phyloP scores from a whole-genome alignment of 1,140 invertebrate genomes.

The Drosophila kanapiae region DNA sequence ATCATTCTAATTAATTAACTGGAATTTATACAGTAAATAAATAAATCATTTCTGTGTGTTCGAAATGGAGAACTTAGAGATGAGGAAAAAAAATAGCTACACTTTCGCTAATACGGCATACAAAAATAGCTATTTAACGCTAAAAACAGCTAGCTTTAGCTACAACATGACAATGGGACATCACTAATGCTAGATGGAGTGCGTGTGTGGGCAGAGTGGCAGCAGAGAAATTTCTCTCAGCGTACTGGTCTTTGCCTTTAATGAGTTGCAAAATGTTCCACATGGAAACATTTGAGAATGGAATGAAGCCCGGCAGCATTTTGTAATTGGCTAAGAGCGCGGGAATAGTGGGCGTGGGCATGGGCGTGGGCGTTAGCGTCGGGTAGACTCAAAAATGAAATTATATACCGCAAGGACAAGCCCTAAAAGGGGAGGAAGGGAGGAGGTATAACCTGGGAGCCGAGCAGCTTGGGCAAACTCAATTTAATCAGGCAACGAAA shows the following conservation, averaged over 20 bases:
- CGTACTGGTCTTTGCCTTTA: constrained; percentile 24
- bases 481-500: constrained; percentile 79
- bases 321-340: constrained; percentile 51
- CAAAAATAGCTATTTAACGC: too few species aligned
- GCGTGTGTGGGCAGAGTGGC: too few species aligned
- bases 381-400: constrained; percentile 38
- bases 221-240: background rate
- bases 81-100: too few species aligned
- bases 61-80: too few species aligned
- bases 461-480: constrained; percentile 25
- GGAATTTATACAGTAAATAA: too few species aligned
- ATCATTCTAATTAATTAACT: too few species aligned
- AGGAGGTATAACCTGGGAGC: background rate
- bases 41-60: too few species aligned
- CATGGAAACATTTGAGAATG: constrained; percentile 41
- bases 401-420: constrained; percentile 49
- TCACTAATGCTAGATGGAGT: too few species aligned
- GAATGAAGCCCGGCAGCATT: constrained; percentile 45
- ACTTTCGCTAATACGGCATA: too few species aligned
- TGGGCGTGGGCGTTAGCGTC: background rate
- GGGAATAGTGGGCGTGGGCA: background rate
- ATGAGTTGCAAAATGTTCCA: constrained; percentile 68
- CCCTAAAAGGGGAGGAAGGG: background rate
- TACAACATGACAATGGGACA: too few species aligned
- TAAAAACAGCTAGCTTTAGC: too few species aligned